Base-by-base conservation (phyloP, 2,113 vertebrate species). In the Mormoops blainvillei region DNA sequence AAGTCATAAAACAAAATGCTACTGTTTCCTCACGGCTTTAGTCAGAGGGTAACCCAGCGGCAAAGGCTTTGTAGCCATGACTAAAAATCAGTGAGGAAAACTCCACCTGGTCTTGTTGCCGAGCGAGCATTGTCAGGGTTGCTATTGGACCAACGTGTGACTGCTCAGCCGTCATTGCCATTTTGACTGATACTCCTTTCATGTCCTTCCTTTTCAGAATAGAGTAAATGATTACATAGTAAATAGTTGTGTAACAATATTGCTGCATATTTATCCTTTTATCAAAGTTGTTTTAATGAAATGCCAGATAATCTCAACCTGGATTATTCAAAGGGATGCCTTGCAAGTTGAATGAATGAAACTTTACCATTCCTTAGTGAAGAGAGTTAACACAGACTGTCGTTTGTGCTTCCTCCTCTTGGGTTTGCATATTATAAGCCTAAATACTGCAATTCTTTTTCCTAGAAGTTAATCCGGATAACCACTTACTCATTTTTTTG, bases 371-470 rank as follows among this genome's bases (percentile, higher is more conserved):
- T 88, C 45, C 22, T 48, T 16, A 48, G 26, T 68, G 52, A 86
- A 88, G 26, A 81, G 81, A 89, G 5, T 91, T 94, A 61, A 11
- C 43, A 38, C 7, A 33, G 4, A 54, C 28, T 52, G 16, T 74
- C 73, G 5, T n/a, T 45, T 54, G 28, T 84, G 68, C 28, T 89
- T 80, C 61, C n/a, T 94, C 80, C 84, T 31, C 45, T 67, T 89
- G 7, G 18, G 48, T 70, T 31, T 92, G 6, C 24, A 96, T 38
- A 63, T 9, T 65, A 58, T 26, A 84, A 78, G 65, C 78, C 96
- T 52, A 91, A 81, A 91, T 93, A 87, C 87, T 97, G 89, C 88
- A 89, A 71, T 91, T 71, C 52, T 95, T 95, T 63, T 95, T 48
- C 56, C 48, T 77, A 87, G 76, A 96, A 50, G n/a, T 92, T 95